A percentile compares a stretch with the other conserved stretches of the same genome.
phyloP scores from a whole-genome alignment of 1,140 invertebrate species.

The Bombus affinis region DNA sequence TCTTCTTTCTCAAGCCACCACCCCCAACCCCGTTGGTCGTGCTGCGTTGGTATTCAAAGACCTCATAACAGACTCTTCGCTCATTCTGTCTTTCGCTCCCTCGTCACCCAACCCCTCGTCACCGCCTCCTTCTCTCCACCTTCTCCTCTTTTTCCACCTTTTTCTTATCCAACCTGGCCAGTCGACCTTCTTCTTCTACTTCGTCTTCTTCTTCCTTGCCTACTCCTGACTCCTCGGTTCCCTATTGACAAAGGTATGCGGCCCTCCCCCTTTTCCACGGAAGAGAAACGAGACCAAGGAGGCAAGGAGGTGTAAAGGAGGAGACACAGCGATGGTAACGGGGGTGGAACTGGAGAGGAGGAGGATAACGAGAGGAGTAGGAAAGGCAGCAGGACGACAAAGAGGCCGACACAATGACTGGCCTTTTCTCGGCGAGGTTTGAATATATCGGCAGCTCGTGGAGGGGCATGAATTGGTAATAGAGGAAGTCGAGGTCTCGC shows the following conservation, averaged over 20 bases:
- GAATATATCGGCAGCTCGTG: slow-evolving; percentile 68
- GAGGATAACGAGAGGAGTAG: slow-evolving; percentile 66
- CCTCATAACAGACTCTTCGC: slow-evolving; percentile 68
- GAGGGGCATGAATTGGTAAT: slow-evolving; percentile 72
- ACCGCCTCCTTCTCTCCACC: background rate
- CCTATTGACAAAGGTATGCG: slow-evolving; percentile 66
- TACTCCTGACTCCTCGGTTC: slow-evolving; percentile 20
- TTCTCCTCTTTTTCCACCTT: slow-evolving; percentile 32
- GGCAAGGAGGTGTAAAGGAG: slow-evolving; percentile 58
- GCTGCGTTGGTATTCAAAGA: slow-evolving; percentile 68
- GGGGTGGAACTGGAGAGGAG: slow-evolving; percentile 21
- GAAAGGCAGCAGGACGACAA: slow-evolving; percentile 63
- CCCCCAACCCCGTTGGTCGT: slow-evolving; percentile 4
- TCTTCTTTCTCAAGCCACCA: background rate
- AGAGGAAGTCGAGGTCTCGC: slow-evolving; percentile 69
- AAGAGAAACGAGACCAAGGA: slow-evolving; percentile 60
- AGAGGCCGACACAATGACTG: slow-evolving; percentile 71
- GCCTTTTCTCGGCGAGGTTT: slow-evolving; percentile 69
- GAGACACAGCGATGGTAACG: slow-evolving; percentile 2
- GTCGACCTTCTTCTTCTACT: slow-evolving; percentile 24
- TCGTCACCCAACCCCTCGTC: background rate
- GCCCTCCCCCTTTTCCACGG: slow-evolving; percentile 48
- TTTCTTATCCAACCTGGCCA: slow-evolving; percentile 44
- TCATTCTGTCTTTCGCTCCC: slow-evolving; percentile 58
- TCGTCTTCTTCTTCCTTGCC: slow-evolving; percentile 28